Evolutionary conservation across 2,888 invertebrate species (phyloP), one percentile per base, ranked within the genome.

Genomic region (Sarcophaga carnaria): DNA sequence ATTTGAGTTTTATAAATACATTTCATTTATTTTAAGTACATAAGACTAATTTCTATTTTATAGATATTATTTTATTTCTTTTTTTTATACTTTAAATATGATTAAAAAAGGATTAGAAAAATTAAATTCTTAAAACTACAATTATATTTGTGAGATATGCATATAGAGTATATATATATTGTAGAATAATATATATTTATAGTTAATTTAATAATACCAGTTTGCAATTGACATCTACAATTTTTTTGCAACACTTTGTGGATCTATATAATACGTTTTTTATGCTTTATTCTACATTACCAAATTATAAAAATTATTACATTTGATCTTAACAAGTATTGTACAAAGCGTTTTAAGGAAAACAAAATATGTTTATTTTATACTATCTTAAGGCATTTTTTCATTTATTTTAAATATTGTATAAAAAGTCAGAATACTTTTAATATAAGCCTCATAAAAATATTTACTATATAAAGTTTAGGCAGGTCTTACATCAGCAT

Each of bases 1-100:
- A 74, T 37, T 25, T 72, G 62, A 47, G 12, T 12, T 8, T 49
- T 66, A 78, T 45, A 69, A 70, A 60, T 77, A 84, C 76, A 80
- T 71, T 66, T 80, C 37, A 76, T 70, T 75, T 71, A 75, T 27
- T 27, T 71, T 72, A 70, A 8, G 49, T 60, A 59, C 17, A 47
- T 75, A 74, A 69, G 79, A 17, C n/a, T 83, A 79, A 37, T 71
- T 54, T 37, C 12, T 27, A 8, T 37, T n/a, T 10, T 37, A 12
- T 27, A 67, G n/a, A 12, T n/a, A 27, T 37, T 14, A 54, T 14
- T 54, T 14, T 17, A 54, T 54, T 54, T 54, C 17, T 54, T 54
- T 54, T 54, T 5, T 54, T 54, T 54, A 17, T 54, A 54, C 12
- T 54, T 54, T 14, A 54, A 54, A 54, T 17, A 14, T 54, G 12